A percentile compares a stretch with the other conserved stretches of the same genome.
Evolutionary conservation across 2,888 invertebrate genomes (phyloP).

Genomic region (Unio pictorum): DNA sequence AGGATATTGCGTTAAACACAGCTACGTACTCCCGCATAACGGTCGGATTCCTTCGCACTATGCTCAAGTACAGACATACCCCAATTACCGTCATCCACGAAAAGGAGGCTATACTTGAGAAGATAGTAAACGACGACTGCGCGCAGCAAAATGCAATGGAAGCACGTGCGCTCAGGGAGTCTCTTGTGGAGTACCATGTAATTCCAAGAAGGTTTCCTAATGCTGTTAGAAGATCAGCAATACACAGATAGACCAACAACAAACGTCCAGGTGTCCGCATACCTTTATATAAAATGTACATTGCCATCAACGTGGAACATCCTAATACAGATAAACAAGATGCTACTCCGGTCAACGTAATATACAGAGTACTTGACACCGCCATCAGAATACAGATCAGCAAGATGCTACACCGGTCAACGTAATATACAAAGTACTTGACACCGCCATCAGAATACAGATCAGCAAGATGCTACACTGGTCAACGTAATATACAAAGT

Average conservation of each 20-base stretch:
- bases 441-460: too few relatives aligned
- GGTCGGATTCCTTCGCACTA: constrained; percentile 19
- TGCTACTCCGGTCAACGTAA: too few relatives aligned
- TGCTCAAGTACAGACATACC: constrained; percentile 32
- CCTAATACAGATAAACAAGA: constrained; percentile 32
- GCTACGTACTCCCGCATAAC: constrained; percentile 17
- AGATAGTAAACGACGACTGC: constrained; percentile 47
- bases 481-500: too few relatives aligned
- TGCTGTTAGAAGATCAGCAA: constrained; percentile 40
- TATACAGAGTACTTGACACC: too few relatives aligned
- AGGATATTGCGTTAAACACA: constrained; percentile 29
- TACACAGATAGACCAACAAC: constrained; percentile 33
- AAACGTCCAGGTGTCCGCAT: constrained; percentile 25
- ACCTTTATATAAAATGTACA: constrained; percentile 20
- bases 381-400: too few relatives aligned
- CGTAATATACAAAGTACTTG: too few relatives aligned
- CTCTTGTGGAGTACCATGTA: constrained; percentile 21
- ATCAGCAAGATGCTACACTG: too few relatives aligned
- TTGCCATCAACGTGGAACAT: constrained; percentile 18
- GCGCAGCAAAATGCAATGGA: constrained; percentile 34
- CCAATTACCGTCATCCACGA: constrained; percentile 49
- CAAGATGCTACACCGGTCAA: too few relatives aligned
- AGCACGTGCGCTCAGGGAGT: constrained; percentile 2
- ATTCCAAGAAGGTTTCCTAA: constrained; percentile 43
- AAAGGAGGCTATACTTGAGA: constrained; percentile 50